Conservation (phyloP, 2,888 invertebrate genomes). For the Ormyrus nitidulus region DNA sequence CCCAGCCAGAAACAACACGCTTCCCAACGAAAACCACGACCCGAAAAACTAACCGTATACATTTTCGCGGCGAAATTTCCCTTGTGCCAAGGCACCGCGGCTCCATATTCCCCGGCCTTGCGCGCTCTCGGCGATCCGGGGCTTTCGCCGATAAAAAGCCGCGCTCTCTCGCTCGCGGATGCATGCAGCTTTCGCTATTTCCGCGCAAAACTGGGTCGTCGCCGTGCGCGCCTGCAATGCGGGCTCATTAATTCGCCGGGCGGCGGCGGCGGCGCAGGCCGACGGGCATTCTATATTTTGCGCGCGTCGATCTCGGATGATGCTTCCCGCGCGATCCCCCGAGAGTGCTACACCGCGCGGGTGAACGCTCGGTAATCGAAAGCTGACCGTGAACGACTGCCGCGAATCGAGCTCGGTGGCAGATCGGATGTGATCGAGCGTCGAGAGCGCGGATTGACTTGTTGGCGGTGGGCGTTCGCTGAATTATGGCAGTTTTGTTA, state of each 20-base stretch:
- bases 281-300: conserved; percentile 4
- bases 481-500: too few relatives aligned
- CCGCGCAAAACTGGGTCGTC: conserved; percentile 66
- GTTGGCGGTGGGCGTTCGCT: too few relatives aligned
- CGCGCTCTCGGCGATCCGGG: background rate
- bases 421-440: background rate
- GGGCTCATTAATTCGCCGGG: background rate
- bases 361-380: conserved; percentile 36
- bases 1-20: too few relatives aligned
- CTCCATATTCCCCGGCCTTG: conserved; percentile 23
- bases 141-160: conserved; percentile 16
- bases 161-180: background rate
- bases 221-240: background rate
- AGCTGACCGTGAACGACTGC: conserved; percentile 45
- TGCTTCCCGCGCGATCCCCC: background rate
- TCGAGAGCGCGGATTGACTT: too few relatives aligned
- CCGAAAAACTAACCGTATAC: too few relatives aligned
- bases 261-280: background rate
- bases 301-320: background rate
- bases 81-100: too few relatives aligned
- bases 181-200: conserved; percentile 61
- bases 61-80: too few relatives aligned
- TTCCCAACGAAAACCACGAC: too few relatives aligned
- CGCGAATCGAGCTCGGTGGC: conserved; percentile 1
- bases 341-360: background rate